Conservation (phyloP, 2,113 vertebrate genomes). For the Hypanus sabinus region DNA sequence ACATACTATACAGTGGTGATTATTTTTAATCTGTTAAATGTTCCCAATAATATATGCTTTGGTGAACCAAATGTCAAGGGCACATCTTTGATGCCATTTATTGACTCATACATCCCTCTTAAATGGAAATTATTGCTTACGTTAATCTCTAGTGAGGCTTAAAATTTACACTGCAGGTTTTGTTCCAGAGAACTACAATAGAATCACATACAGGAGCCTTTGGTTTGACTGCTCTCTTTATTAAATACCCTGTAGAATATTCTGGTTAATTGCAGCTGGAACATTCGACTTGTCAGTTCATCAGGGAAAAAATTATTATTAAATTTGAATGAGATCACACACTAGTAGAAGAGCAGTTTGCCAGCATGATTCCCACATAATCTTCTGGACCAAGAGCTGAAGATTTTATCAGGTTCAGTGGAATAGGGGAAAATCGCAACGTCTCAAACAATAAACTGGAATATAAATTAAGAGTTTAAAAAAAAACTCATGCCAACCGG, state of each 20-base stretch:
- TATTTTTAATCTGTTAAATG: background rate
- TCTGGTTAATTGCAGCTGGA: background rate
- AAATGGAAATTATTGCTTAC: slow-evolving; percentile 30
- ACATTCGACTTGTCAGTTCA: slow-evolving; percentile 1
- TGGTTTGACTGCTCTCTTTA: background rate
- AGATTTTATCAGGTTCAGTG: background rate
- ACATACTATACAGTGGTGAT: background rate
- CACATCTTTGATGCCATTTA: background rate
- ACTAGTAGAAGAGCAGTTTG: background rate
- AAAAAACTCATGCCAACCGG: background rate
- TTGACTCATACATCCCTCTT: background rate
- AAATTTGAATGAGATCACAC: slow-evolving; percentile 4
- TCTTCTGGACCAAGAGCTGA: background rate
- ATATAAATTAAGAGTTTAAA: background rate
- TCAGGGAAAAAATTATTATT: slow-evolving; percentile 2
- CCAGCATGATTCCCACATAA: background rate
- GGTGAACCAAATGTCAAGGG: slow-evolving; percentile 25
- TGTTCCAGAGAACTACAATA: slow-evolving; percentile 4
- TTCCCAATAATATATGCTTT: background rate
- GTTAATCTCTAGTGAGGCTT: slow-evolving; percentile 10
- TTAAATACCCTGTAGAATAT: slow-evolving; percentile 14
- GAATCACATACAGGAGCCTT: slow-evolving; percentile 3
- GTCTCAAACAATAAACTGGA: background rate
- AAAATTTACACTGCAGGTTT: slow-evolving; percentile 20
- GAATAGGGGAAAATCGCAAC: background rate